phyloP scores from a whole-genome alignment of 2,888 invertebrate genomes.

The Drosophila mimica region DNA sequence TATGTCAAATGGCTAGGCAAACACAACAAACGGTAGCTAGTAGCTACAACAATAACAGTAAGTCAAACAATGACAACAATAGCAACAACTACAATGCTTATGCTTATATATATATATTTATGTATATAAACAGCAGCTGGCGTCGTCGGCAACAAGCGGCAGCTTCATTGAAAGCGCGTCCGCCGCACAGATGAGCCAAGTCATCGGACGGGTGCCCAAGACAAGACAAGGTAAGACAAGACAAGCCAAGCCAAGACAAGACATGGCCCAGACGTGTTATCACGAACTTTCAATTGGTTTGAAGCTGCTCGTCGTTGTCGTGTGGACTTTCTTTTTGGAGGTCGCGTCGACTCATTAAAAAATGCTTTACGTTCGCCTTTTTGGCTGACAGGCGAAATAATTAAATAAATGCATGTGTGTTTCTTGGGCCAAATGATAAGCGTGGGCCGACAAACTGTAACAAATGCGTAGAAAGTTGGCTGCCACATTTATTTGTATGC shows the following conservation, averaged over 20 bases:
- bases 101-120: conserved; percentile 7
- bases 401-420: conserved; percentile 60
- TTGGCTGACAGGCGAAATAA: conserved; percentile 75
- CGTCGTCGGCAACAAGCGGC: conserved; percentile 25
- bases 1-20: conserved; percentile 37
- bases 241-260: conserved; percentile 24
- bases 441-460: conserved; percentile 69
- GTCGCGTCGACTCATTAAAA: conserved; percentile 67
- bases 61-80: conserved; percentile 24
- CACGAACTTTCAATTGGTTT: conserved; percentile 55
- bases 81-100: conserved; percentile 17
- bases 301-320: background rate
- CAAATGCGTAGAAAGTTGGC: conserved; percentile 76
- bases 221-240: conserved; percentile 34
- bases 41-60: conserved; percentile 8
- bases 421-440: conserved; percentile 64
- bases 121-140: conserved; percentile 34
- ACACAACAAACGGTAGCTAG: conserved; percentile 53
- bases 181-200: conserved; percentile 58
- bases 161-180: conserved; percentile 45
- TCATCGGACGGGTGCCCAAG: conserved; percentile 42
- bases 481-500: conserved; percentile 30
- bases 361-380: conserved; percentile 58
- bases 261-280: conserved; percentile 59
- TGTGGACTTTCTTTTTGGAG: conserved; percentile 64